A percentile compares a stretch with the other conserved stretches of the same genome.
These are phyloP conservation scores for Luehdorfia chinensis DNA, from an alignment of 1,140 invertebrate species.

Conservation along the genomic window DNA sequence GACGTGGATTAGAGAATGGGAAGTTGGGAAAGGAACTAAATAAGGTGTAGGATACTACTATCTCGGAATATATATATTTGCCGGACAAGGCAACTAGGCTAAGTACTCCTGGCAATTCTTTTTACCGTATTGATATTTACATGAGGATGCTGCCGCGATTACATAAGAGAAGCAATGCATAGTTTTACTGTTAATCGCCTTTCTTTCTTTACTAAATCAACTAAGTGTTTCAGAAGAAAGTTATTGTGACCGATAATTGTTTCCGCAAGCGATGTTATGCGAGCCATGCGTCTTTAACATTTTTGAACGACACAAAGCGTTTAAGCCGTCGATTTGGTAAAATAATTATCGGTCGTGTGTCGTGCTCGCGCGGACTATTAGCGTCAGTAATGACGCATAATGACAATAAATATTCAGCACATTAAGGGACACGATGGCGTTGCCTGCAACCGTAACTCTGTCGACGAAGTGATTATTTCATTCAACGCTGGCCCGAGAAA, in stretches of 20 bases:
- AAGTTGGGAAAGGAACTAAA: no score
- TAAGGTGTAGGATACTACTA: no score
- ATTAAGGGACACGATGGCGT: conserved; percentile 38
- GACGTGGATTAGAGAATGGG: no score
- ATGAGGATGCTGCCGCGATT: no score
- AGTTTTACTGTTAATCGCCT: not conserved
- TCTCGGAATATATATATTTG: no score
- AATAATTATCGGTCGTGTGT: conserved; percentile 54
- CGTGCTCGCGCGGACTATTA: conserved; percentile 53
- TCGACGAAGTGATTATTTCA: conserved; percentile 1
- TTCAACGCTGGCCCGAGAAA: no score
- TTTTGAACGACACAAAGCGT: conserved; percentile 37
- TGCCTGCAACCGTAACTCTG: conserved; percentile 24
- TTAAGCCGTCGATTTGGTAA: conserved; percentile 41
- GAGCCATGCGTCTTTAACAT: conserved; percentile 45
- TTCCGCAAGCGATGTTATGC: conserved; percentile 26
- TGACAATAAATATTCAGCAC: conserved; percentile 60
- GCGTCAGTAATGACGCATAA: conserved; percentile 62
- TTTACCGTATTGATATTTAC: no score
- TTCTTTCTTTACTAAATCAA: no score
- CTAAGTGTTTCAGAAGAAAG: no score
- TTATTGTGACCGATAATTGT: not conserved
- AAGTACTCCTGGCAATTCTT: no score
- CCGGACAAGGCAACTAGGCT: no score
- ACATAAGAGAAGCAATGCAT: no score